Base-by-base conservation (phyloP, 2,888 invertebrate genomes). In the Flabesymbios commensalis region DNA sequence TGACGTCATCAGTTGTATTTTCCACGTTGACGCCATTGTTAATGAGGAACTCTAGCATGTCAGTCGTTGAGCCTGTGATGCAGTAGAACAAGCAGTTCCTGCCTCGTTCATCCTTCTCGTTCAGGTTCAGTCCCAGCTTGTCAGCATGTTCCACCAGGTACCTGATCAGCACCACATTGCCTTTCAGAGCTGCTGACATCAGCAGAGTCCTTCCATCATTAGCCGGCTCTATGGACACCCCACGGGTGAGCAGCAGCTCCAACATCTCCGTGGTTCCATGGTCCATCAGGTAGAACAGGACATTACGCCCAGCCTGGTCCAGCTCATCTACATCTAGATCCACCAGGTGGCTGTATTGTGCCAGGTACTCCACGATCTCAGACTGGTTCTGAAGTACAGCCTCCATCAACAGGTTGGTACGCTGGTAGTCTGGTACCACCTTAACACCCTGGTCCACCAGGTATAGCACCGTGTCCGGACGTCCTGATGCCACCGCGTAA, bases 71-170 rank as follows among this genome's bases (percentile, higher is more conserved):
- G 1, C 64, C 66, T 1, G 66, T 62, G 36, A 69, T 63, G 51
- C 62, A 64, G 41, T 70, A 70, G 56, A 67, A 70, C 26, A 69
- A 53, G 24, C 45, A 49, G 42, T 69, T 70, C 32, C 70, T 22
- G 14, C 68, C 70, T 28, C 63, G 61, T 4, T 59, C 32, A 47
- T 70, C 70, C 39, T 47, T 56, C 28, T 57, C 65, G 47, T 66
- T 68, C 24, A 70, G 5, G 45, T 68, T 57, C n/a, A 68, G 41
- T 17, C 65, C 63, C 5, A 63, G 59, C 28, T 57, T 62, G 29
- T 57, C n/a, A 22, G 58, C 55, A 49, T 69, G 51, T 39, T 56
- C 57, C 19, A 69, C 32, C 17, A 68, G 61, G 42, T 64, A 65
- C 19, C 54, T 54, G 33, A 63, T 57, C 1, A 68, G 24, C 1